Conservation (phyloP, 2,113 vertebrate genomes). For the Pelmatolapia mariae region DNA sequence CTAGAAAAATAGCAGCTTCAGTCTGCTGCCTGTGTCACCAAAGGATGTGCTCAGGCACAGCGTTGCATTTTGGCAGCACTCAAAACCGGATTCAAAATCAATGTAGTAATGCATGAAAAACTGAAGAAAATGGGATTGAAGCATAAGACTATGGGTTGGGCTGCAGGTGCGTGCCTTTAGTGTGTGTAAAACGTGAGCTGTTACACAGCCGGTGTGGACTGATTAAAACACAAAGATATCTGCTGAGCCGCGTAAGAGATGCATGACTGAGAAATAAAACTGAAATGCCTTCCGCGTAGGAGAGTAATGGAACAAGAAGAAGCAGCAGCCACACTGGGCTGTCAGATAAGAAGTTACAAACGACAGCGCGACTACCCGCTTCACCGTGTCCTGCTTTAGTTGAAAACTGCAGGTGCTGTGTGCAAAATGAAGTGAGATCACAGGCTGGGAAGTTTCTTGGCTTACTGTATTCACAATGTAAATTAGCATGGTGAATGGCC, state of each 20-base stretch:
- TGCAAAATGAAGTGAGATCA: background rate
- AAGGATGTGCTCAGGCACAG: background rate
- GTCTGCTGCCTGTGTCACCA: background rate
- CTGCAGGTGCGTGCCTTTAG: background rate
- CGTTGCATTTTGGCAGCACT: background rate
- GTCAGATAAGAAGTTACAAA: background rate
- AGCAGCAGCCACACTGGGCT: background rate
- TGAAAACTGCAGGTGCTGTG: background rate
- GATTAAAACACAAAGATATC: background rate
- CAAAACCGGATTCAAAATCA: background rate
- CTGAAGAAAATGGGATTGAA: background rate
- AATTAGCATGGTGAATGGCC: fast-evolving
- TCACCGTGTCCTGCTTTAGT: background rate
- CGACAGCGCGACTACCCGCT: background rate
- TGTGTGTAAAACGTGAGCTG: background rate
- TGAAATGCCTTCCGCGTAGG: background rate
- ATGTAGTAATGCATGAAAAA: background rate
- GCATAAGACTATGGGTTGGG: background rate
- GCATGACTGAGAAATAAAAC: background rate
- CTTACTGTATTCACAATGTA: background rate
- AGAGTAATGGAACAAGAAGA: background rate
- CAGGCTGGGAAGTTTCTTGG: background rate
- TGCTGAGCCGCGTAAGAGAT: background rate
- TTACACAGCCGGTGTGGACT: background rate
- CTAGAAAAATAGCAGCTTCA: background rate